phyloP scores from a whole-genome alignment of 2,797 vertebrate genomes.

The Lateolabrax maculatus region DNA sequence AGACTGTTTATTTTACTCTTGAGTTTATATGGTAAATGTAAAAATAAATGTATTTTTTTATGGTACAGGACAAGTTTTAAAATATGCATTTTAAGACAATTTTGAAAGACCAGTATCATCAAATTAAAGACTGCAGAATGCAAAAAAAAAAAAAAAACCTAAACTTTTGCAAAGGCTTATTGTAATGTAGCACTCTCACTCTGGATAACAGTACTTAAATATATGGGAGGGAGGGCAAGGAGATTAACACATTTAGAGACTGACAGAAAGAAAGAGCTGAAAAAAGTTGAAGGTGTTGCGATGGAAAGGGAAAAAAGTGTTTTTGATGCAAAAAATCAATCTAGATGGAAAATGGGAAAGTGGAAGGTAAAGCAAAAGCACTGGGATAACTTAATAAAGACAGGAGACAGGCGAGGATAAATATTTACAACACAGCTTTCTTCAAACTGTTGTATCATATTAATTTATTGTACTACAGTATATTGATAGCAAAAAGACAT shows the following conservation, averaged over 20 bases:
- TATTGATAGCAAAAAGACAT: constrained; percentile 13
- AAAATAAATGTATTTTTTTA: not conserved
- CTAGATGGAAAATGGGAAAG: not conserved
- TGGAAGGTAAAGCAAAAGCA: not conserved
- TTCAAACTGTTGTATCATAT: not conserved
- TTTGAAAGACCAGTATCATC: not conserved
- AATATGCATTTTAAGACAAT: not conserved
- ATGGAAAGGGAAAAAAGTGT: not conserved
- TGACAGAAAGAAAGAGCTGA: not conserved
- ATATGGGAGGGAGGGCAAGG: not conserved
- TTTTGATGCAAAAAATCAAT: constrained; percentile 1
- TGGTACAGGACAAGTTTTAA: not conserved
- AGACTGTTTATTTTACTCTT: not conserved
- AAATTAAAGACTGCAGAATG: not conserved
- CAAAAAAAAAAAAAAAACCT: not conserved
- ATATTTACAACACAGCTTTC: not conserved
- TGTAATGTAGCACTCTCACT: not conserved
- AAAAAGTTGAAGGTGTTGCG: not conserved
- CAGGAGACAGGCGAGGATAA: not conserved
- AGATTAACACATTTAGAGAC: not conserved
- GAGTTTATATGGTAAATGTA: not conserved
- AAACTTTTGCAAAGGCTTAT: not conserved
- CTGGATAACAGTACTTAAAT: not conserved
- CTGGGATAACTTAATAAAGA: not conserved
- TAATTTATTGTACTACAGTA: constrained; percentile 17